A percentile compares a stretch with the other conserved stretches of the same genome.
Conservation (phyloP, 2,888 invertebrate species). For the Anticlea derivata region DNA sequence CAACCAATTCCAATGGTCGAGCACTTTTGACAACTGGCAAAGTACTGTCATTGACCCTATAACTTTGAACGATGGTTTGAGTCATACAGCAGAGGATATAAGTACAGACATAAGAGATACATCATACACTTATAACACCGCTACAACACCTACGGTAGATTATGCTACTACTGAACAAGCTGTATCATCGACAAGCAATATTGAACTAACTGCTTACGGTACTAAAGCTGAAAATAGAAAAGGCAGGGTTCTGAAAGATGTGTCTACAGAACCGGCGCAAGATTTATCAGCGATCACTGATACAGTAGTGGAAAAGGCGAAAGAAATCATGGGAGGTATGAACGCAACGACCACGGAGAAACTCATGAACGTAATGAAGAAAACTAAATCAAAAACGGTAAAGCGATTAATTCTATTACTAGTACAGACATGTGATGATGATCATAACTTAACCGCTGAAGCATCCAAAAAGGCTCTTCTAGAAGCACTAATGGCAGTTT, state of each 20-base stretch:
- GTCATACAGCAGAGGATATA: slow-evolving; percentile 59
- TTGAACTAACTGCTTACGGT: slow-evolving; percentile 55
- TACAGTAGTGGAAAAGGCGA: slow-evolving; percentile 87
- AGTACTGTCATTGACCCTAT: slow-evolving; percentile 89
- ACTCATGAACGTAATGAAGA: slow-evolving; percentile 91
- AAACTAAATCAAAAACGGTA: slow-evolving; percentile 90
- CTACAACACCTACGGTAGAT: slow-evolving; percentile 56
- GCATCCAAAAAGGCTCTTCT: slow-evolving; percentile 87
- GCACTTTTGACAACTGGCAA: slow-evolving; percentile 83
- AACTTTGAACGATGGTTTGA: slow-evolving; percentile 87
- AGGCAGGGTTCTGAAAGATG: slow-evolving; percentile 64
- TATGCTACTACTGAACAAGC: slow-evolving; percentile 61
- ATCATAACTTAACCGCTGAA: slow-evolving; percentile 88
- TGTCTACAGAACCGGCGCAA: slow-evolving; percentile 81
- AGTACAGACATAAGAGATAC: slow-evolving; percentile 30
- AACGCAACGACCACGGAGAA: slow-evolving; percentile 90
- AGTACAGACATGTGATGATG: slow-evolving; percentile 90
- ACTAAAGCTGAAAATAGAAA: slow-evolving; percentile 57
- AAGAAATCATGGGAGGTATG: slow-evolving; percentile 89
- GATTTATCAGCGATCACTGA: slow-evolving; percentile 86
- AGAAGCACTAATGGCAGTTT: slow-evolving; percentile 87
- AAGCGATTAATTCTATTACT: slow-evolving; percentile 88
- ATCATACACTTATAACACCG: slow-evolving; percentile 42
- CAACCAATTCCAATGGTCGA: slow-evolving; percentile 73
- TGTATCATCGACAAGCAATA: slow-evolving; percentile 56